Percentiles rank a stretch among this genome's conserved stretches.
These are phyloP conservation scores for Drosophila kanapiae DNA, from an alignment of 1,140 invertebrate genomes.

Conservation along the genomic window DNA sequence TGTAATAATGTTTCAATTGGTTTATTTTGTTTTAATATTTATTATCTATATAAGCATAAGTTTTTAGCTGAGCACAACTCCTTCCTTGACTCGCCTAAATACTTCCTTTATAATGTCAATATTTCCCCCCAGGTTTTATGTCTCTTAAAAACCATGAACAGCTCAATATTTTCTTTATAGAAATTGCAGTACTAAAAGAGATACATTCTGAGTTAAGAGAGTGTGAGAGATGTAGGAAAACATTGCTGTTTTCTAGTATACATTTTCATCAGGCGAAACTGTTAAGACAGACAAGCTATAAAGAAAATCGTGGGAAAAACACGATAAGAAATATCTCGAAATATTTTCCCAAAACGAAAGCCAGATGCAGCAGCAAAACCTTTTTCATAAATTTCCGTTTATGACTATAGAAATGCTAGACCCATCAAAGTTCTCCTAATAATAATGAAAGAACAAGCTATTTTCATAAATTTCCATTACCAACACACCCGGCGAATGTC, in stretches of 20 bases:
- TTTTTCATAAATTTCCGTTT: slow-evolving; percentile 32
- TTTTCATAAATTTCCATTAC: slow-evolving; percentile 50
- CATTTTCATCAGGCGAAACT: neutral
- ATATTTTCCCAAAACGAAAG: slow-evolving; percentile 7
- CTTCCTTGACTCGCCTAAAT: too few relatives aligned
- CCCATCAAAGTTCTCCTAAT: slow-evolving; percentile 24
- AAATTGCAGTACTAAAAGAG: neutral
- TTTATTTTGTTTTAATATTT: neutral
- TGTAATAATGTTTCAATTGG: too few relatives aligned
- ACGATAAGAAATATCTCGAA: neutral
- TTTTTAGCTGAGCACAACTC: neutral
- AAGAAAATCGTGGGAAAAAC: slow-evolving; percentile 7
- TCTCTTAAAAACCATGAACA: neutral
- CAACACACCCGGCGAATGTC: slow-evolving; percentile 1
- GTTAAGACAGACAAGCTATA: neutral
- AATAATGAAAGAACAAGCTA: slow-evolving; percentile 20
- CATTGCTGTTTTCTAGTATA: neutral
- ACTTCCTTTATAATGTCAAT: neutral
- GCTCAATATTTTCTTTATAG: slow-evolving; percentile 5
- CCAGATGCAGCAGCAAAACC: neutral
- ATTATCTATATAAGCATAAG: neutral
- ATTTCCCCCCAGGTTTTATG: neutral
- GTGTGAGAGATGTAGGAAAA: neutral
- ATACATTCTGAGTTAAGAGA: neutral
- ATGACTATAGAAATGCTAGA: slow-evolving; percentile 9